A percentile compares a stretch with the other conserved stretches of the same genome.
These are phyloP conservation scores for Danio kyathit DNA, from an alignment of 2,797 vertebrate species.

Conservation along the genomic window DNA sequence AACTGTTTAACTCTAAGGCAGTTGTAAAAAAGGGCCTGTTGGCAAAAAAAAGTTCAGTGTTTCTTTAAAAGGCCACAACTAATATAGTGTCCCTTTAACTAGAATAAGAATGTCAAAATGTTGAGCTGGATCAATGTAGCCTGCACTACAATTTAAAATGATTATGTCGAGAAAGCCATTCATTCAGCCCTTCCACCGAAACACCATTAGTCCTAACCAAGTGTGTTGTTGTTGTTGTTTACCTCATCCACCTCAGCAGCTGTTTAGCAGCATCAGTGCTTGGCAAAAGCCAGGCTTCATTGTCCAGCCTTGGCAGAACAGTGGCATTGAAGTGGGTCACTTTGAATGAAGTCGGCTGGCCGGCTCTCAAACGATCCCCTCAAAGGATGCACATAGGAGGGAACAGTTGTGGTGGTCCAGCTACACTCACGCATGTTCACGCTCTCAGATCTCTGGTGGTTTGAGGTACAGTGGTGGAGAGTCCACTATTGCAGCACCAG, in stretches of 20 bases:
- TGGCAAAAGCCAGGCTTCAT: constrained; percentile 35
- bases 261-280: constrained; percentile 50
- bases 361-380: constrained; percentile 44
- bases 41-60: too few relatives aligned
- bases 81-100: background rate
- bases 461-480: constrained; percentile 51
- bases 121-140: background rate
- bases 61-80: too few relatives aligned
- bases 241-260: constrained; percentile 50
- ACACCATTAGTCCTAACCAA: constrained; percentile 5
- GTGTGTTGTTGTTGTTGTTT: constrained; percentile 33
- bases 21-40: too few relatives aligned
- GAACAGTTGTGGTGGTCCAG: constrained; percentile 46
- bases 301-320: constrained; percentile 50
- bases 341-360: constrained; percentile 55
- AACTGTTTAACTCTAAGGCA: too few relatives aligned
- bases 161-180: background rate
- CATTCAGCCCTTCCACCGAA: background rate
- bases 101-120: background rate
- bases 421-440: constrained; percentile 24
- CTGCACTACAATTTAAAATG: background rate
- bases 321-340: constrained; percentile 53
- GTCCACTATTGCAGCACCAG: constrained; percentile 72
- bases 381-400: constrained; percentile 51
- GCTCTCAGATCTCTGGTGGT: constrained; percentile 55